Base-by-base conservation (phyloP, 2,888 invertebrate genomes). In the Spodoptera exigua region DNA sequence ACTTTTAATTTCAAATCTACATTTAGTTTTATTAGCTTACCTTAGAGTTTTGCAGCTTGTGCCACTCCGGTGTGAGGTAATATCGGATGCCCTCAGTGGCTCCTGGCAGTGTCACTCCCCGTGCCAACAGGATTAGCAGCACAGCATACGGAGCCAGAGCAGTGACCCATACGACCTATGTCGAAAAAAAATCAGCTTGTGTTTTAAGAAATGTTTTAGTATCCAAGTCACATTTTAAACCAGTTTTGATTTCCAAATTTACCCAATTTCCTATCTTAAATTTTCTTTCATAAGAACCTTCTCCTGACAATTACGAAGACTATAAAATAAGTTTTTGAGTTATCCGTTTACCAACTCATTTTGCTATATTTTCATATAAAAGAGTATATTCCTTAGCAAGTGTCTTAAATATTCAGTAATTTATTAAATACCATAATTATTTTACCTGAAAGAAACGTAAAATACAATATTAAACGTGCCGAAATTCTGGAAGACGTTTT, bases 71-170 rank as follows among this genome's bases (percentile, higher is more conserved):
- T 11, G 97, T 98, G 55, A 98, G 95, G 83, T 98, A 98, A 90
- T 98, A 98, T 58, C 96, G 94, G 73, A 98, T 98, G 37, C 98
- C 98, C 77, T 97, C 96, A 11, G 95, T 95, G 0, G 98, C 97
- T 9, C 98, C 98, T 0, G 98, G 98, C 51, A 98, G 92, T 0
- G 98, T 97, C 10, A 98, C 97, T 9, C 98, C 98, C 54, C 98
- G 95, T 21, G 96, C 95, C 51, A 98, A 92, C 21, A 99, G 95
- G 70, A 98, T 98, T 71, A 98, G 95, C 40, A 99, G 95, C 34
- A 99, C 98, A 21, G 97, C 96, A 87, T 99, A 99, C 0, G 99
- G 99, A 36, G 98, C 97, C 61, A 98, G 91, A 2, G 99, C 99
- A 17, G 99, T 99, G 61, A 99, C 96, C 99, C 99, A 99, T 52